Evolutionary conservation across 2,888 invertebrate genomes (phyloP).

Genomic region (Brachyopa scutellaris): DNA sequence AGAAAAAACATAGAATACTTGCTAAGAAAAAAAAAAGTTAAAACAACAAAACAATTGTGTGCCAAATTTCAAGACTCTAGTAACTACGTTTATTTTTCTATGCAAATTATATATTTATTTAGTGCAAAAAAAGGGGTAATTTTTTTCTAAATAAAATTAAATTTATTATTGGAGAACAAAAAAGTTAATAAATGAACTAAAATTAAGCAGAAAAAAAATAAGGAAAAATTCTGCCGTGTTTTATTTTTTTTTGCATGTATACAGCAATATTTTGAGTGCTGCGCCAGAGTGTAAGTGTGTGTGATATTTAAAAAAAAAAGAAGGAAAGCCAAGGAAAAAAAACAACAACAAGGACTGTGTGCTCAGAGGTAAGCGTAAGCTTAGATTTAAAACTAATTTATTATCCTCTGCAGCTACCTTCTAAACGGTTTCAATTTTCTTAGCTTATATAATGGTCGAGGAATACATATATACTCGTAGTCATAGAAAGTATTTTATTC

Average conservation of each 20-base stretch:
- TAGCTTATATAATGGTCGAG: constrained; percentile 64
- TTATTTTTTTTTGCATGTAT: constrained; percentile 47
- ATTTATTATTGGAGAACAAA: constrained; percentile 30
- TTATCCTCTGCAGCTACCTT: constrained; percentile 35
- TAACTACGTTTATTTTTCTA: constrained; percentile 36
- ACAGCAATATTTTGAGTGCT: constrained; percentile 66
- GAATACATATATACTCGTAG: constrained; percentile 19
- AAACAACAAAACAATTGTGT: constrained; percentile 52
- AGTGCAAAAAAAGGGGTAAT: constrained; percentile 6
- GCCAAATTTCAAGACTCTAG: constrained; percentile 64
- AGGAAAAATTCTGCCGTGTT: constrained; percentile 38
- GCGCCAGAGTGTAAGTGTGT: constrained; percentile 66
- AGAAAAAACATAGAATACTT: constrained; percentile 21
- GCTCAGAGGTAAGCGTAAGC: constrained; percentile 62
- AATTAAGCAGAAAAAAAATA: constrained; percentile 28
- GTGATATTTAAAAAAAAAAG: constrained; percentile 55
- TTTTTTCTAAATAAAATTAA: not conserved
- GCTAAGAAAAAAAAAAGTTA: constrained; percentile 1
- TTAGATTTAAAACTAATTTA: constrained; percentile 56
- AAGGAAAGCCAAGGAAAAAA: constrained; percentile 27
- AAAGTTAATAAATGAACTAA: constrained; percentile 53
- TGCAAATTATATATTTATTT: constrained; percentile 30
- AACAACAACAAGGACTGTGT: constrained; percentile 56
- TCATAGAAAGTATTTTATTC: constrained; percentile 9
- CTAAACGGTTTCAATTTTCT: constrained; percentile 46